Percentiles rank a stretch among this genome's conserved stretches.
These are phyloP conservation scores for Wiebesia pumilae DNA, from an alignment of 1,140 invertebrate species.

Conservation along the genomic window DNA sequence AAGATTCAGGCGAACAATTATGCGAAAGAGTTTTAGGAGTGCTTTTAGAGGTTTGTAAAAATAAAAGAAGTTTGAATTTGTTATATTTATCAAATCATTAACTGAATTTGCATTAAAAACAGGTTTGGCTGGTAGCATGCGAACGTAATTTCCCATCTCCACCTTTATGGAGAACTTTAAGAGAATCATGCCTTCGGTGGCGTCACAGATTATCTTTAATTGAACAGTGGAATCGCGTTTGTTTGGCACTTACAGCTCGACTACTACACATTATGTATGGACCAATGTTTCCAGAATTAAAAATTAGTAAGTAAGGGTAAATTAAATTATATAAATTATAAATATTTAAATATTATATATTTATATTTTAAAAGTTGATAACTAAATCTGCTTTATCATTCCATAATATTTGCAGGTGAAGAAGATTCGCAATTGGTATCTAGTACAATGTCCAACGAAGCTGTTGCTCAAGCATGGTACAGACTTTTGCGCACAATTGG, in stretches of 20 bases:
- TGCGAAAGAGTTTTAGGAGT: conserved; percentile 95
- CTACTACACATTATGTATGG: conserved; percentile 93
- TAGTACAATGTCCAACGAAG: conserved; percentile 88
- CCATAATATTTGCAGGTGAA: conserved; percentile 78
- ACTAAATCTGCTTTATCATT: not conserved
- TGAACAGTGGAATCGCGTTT: conserved; percentile 96
- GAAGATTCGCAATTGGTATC: conserved; percentile 90
- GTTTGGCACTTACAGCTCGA: conserved; percentile 89
- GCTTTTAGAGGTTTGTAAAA: conserved; percentile 84
- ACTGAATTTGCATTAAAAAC: conserved; percentile 30
- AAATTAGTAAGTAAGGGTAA: conserved; percentile 80
- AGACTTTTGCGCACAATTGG: conserved; percentile 93
- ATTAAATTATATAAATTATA: conserved; percentile 1
- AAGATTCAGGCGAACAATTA: conserved; percentile 95
- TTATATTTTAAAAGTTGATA: not conserved
- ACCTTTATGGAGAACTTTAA: conserved; percentile 95
- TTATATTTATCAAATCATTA: conserved; percentile 13
- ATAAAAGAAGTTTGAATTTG: conserved; percentile 28
- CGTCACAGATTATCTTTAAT: conserved; percentile 93
- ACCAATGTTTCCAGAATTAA: conserved; percentile 88
- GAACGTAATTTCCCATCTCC: conserved; percentile 93
- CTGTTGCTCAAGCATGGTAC: conserved; percentile 95
- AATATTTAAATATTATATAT: not conserved
- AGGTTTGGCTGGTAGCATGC: conserved; percentile 94
- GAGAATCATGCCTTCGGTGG: conserved; percentile 94